Evolutionary conservation across 2,113 vertebrate species (phyloP).

Genomic region (Haliaeetus leucogaster): DNA sequence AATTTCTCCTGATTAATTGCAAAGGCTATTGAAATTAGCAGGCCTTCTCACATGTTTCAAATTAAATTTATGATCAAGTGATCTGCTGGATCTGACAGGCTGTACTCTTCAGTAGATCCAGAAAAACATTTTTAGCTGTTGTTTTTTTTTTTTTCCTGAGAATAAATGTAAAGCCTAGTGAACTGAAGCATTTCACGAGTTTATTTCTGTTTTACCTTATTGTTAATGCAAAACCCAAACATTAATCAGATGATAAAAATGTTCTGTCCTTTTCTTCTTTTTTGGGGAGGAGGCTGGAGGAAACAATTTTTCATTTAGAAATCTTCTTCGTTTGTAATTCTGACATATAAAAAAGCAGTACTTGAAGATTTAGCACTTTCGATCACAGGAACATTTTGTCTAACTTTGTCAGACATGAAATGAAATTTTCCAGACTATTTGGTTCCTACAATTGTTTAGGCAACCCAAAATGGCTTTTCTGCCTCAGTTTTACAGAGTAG

Average conservation of each 20-base stretch:
- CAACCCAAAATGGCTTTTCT: background rate
- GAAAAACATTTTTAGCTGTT: background rate
- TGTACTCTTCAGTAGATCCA: background rate
- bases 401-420: background rate
- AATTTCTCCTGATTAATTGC: background rate
- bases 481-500: background rate
- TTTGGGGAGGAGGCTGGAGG: fast-evolving
- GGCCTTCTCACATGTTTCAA: background rate
- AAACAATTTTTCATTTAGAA: background rate
- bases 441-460: constrained; percentile 27
- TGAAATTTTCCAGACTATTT: constrained; percentile 29
- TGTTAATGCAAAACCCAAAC: background rate
- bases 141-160: background rate
- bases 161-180: background rate
- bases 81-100: background rate
- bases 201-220: background rate
- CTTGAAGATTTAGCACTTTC: background rate
- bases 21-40: background rate
- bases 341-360: background rate
- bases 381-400: background rate
- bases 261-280: background rate
- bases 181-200: background rate
- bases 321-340: background rate
- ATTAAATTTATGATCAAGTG: background rate
- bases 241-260: background rate